Evolutionary conservation across 2,888 invertebrate species (phyloP), one percentile per base, ranked within the genome.

Genomic region (Lamproptera curius): DNA sequence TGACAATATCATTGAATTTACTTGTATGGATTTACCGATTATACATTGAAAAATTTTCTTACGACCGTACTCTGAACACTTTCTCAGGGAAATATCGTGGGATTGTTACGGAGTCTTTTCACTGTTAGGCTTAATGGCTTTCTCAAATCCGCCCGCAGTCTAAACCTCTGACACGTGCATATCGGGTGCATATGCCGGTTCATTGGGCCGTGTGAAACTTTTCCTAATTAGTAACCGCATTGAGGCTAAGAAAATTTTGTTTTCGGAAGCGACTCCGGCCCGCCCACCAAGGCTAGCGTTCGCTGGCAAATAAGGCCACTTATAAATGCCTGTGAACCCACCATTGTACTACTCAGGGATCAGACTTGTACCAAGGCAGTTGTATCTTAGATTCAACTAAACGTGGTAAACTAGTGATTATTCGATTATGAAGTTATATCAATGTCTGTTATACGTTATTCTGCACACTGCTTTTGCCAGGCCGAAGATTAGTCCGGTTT

Each of bases 271-370:
- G 63, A 50, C 56, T 46, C 50, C 54, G 56, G 63, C 51, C 64
- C 63, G 65, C 64, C 63, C 50, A 51, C 70, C 84, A 85, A 85
- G 85, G 84, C 76, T 78, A 58, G 59, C 58, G 55, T 61, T 62
- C 62, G 48, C 60, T 57, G 40, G 48, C 66, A 62, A 83, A 82
- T 85, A 78, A 84, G 86, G 84, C 83, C 79, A 82, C 71, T 76
- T 87, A 86, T 87, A 87, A 86, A 80, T 76, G 76, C 70, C 61
- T 76, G 80, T 68, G 71, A 71, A 79, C 78, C 77, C 73, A 67
- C 65, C 52, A 67, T 72, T 71, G 71, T 71, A 58, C 54, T 82
- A 86, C 73, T 86, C 73, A 73, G 76, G 76, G 73, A 68, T 65
- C 61, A 57, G 67, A 59, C 66, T 61, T 58, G 62, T 59, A 49